Base-by-base conservation (phyloP, 2,888 invertebrate genomes). In the Nemotelus pantherinus region DNA sequence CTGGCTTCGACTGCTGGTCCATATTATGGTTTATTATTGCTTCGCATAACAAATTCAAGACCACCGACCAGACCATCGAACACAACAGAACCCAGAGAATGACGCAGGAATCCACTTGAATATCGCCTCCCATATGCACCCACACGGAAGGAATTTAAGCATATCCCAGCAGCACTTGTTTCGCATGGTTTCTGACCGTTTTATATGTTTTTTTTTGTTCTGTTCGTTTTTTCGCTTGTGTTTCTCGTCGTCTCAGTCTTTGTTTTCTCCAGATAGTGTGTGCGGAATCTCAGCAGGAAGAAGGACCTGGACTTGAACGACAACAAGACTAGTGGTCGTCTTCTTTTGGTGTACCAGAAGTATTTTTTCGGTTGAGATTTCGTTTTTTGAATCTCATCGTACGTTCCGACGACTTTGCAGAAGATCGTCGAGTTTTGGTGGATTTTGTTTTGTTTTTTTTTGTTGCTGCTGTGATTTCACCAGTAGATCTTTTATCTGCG, bases 121-220 rank as follows among this genome's bases (percentile, higher is more conserved):
- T 50, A 48, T 67, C 67, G 25, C 41, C 60, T 25, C 25, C 0
- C 39, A 43, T 43, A 70, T 70, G 70, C 70, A 70, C 70, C 70
- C 70, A 70, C 70, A 70, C 70, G 70, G 55, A 70, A 70, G 70
- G 70, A 70, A 70, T 70, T 70, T 55, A 47, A 70, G 70, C 70
- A 70, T 70, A 55, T 70, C 70, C 70, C 70, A 48, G 44, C 41
- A 39, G 41, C 70, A 70, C 70, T 70, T 70, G 70, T 70, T 70
- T 70, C 55, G 70, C 70, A 55, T 70, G 70, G 39, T 70, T 70
- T 70, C 25, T 50, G 67, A 67, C 47, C 6, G 55, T 70, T 70
- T 47, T 48, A 7, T 70, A 25, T 53, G 53, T 70, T 53, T 9
- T 5, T 45, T 67, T 6, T 67, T 57, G 57, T 48, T 67, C 50